Evolutionary conservation across 2,113 vertebrate species (phyloP).

Genomic region (Psettodes erumei): DNA sequence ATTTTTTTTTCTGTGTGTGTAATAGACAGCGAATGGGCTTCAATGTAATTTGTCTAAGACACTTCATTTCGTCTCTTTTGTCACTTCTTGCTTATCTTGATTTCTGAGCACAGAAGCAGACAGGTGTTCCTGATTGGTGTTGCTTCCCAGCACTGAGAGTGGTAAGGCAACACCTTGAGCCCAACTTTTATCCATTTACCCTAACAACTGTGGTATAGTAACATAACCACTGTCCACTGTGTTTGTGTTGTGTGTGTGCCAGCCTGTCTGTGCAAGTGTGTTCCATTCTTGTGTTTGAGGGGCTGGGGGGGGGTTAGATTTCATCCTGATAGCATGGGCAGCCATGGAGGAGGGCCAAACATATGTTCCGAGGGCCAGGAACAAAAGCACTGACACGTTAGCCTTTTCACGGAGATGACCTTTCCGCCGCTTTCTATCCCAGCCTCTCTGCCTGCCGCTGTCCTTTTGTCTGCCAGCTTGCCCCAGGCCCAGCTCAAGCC

Average conservation of each 20-base stretch:
- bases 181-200: constrained; percentile 69
- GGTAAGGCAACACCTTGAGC: constrained; percentile 74
- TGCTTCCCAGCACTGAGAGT: constrained; percentile 57
- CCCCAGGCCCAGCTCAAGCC: constrained; percentile 84
- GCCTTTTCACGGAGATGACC: constrained; percentile 91
- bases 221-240: constrained; percentile 65
- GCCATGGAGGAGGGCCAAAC: constrained; percentile 81
- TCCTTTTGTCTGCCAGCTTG: constrained; percentile 93
- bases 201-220: constrained; percentile 76
- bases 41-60: constrained; percentile 35
- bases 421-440: constrained; percentile 86
- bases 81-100: constrained; percentile 68
- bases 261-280: constrained; percentile 51
- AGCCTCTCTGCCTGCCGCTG: constrained; percentile 80
- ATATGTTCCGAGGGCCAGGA: constrained; percentile 83
- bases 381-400: constrained; percentile 87
- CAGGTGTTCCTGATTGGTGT: constrained; percentile 66
- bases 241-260: constrained; percentile 16
- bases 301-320: constrained; percentile 79
- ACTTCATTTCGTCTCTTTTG: constrained; percentile 55
- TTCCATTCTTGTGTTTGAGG: constrained; percentile 62
- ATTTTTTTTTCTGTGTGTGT: background rate
- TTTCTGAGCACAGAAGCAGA: constrained; percentile 54
- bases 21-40: too few species aligned
- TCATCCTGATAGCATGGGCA: constrained; percentile 80